Conservation (phyloP, 1,140 invertebrate genomes). For the Lethocerus indicus region DNA sequence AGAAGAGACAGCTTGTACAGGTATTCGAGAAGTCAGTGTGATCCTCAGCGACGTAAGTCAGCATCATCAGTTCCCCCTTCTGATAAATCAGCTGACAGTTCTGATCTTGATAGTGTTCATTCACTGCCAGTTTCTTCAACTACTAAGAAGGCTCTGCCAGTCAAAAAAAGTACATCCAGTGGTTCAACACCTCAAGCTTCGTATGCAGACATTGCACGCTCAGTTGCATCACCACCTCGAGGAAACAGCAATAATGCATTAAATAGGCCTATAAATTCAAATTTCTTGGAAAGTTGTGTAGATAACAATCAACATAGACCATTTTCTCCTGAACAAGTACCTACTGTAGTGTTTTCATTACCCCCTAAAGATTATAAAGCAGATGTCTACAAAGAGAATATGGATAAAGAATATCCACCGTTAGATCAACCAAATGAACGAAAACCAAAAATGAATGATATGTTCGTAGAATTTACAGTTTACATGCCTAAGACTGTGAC, state of each 20-base stretch:
- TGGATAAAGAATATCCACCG: conserved; percentile 15
- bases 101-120: conserved; percentile 52
- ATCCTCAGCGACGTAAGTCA: conserved; percentile 26
- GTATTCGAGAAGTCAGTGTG: conserved; percentile 19
- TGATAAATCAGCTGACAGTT: conserved; percentile 55
- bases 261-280: neutral
- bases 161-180: conserved; percentile 21
- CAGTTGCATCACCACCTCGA: conserved; percentile 9
- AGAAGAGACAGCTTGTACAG: conserved; percentile 17
- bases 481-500: conserved; percentile 8
- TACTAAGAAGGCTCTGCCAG: conserved; percentile 19
- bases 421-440: neutral
- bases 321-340: conserved; percentile 5
- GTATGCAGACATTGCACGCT: conserved; percentile 49
- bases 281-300: neutral
- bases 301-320: neutral
- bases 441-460: conserved; percentile 4
- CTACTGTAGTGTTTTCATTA: conserved; percentile 8
- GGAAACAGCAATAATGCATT: neutral
- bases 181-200: conserved; percentile 42
- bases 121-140: conserved; percentile 44
- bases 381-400: conserved; percentile 1
- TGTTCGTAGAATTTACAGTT: conserved; percentile 15
- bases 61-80: conserved; percentile 43
- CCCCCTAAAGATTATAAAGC: conserved; percentile 2